Percentiles rank a stretch among this genome's conserved stretches.
Evolutionary conservation across 2,888 invertebrate species (phyloP).

Genomic region (Autographa pulchrina): DNA sequence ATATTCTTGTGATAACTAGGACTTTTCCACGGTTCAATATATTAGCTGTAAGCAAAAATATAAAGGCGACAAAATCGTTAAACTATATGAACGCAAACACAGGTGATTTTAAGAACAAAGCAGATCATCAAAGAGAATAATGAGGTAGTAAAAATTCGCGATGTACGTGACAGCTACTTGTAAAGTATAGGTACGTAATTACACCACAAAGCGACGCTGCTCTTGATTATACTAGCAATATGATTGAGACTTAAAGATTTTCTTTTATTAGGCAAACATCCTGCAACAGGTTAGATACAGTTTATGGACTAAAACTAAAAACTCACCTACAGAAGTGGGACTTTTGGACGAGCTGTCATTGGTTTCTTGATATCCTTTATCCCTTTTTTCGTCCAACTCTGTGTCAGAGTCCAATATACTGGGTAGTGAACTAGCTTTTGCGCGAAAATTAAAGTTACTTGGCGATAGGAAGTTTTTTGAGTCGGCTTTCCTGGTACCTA

Average conservation of each 20-base stretch:
- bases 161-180: constrained; percentile 12
- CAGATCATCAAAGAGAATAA: constrained; percentile 16
- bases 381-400: constrained; percentile 89
- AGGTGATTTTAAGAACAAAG: constrained; percentile 26
- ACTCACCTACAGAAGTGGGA: constrained; percentile 91
- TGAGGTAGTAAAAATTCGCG: constrained; percentile 13
- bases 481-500: constrained; percentile 66
- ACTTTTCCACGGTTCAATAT: constrained; percentile 68
- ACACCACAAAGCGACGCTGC: background rate
- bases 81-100: constrained; percentile 16
- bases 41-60: constrained; percentile 28
- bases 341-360: constrained; percentile 90
- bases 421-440: constrained; percentile 93
- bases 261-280: background rate
- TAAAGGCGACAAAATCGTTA: constrained; percentile 22
- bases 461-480: constrained; percentile 90
- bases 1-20: constrained; percentile 76
- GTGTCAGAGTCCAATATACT: constrained; percentile 95
- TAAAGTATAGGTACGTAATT: constrained; percentile 22
- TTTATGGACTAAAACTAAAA: constrained; percentile 18
- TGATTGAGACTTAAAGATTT: background rate
- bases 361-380: constrained; percentile 82
- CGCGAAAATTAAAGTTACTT: constrained; percentile 89
- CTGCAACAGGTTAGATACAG: background rate
- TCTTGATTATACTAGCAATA: constrained; percentile 2